Evolutionary conservation across 2,113 vertebrate species (phyloP), one percentile per base, ranked within the genome.

Genomic region (Pagrus major): DNA sequence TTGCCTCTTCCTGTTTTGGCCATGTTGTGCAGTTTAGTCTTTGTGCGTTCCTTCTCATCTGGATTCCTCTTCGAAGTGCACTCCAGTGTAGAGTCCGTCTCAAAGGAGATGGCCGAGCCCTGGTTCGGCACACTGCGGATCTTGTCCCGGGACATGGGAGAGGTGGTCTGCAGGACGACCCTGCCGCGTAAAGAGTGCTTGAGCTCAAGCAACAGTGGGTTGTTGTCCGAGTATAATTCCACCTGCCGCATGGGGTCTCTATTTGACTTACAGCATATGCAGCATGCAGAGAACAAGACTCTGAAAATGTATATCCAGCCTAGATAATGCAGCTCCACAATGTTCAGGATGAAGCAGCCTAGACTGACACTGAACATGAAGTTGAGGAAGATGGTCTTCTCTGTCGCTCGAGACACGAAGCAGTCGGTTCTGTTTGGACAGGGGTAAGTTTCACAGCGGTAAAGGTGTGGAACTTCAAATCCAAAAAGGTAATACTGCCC

Each of bases 361-460:
- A 91, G 65, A 35, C 91, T 93, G 71, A 92, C 86, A 8, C 84
- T 87, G 35, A 94, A 93, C 89, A 92, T 93, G 70, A 95, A 93
- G 76, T 93, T 93, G 76, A 95, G 89, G 37, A 94, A 94, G 69
- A 93, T 90, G 44, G 90, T 94, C 77, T 94, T 93, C 83, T 95
- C 91, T 1, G 87, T 93, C 27, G 90, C 92, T 39, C 90, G 91
- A 25, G 92, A 95, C 51, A 94, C 77, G 69, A 94, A 94, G 75
- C 91, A 94, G 83, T 94, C 86, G 6, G 86, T 93, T 75, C 77
- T 88, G 66, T 90, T 93, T 4, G 90, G 92, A 76, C 86, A 92
- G 46, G 91, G 94, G 71, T 93, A 93, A 18, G 90, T 93, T 33
- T 91, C 75, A 51, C 92, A 91, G 46, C 70, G 89, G 79, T 94